Base-by-base conservation (phyloP, 2,113 vertebrate genomes). In the Empidonax traillii region DNA sequence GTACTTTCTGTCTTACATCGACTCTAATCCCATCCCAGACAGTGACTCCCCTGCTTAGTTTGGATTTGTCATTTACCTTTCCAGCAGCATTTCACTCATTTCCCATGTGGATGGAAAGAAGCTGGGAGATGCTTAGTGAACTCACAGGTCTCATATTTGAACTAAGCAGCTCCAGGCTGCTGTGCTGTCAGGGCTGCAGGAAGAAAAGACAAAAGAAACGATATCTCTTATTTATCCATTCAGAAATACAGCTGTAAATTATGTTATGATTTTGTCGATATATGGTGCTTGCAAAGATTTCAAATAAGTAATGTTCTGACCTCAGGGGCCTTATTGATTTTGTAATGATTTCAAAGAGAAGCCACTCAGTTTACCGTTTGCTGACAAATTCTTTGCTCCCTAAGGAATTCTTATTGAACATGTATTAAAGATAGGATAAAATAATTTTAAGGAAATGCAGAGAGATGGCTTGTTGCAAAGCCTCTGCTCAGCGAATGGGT, bases 321-420 rank as follows among this genome's bases (percentile, higher is more conserved):
- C 88, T 90, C 8, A n/a, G 79, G 51, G 89, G 24, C 62, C 55
- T 81, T 95, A 97, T 97, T 97, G 96, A 97, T 97, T 97, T 98
- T 96, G 77, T 62, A 96, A 95, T 96, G 56, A 97, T 98, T 98
- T 97, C 12, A n/a, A 94, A 97, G 94, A 91, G 89, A 94, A 98
- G 86, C 85, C 85, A 93, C 94, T 90, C 95, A 43, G 63, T 97
- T 97, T 89, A 63, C 75, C 61, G 44, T 94, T 97, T 79, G 87
- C 85, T 96, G 94, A 96, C 95, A 96, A 97, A 95, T 93, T 93
- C 65, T 74, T 92, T 47, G n/a, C 78, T 96, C 97, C 84, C 89
- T 61, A n/a, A 87, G 69, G 79, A 93, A 94, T 95, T 91, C 43
- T 58, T 93, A 94, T 65, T 96, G 96, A 91, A 76, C 82, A 35